phyloP scores from a whole-genome alignment of 2,888 invertebrate genomes.

The Scaptomyza cyrtandrae region DNA sequence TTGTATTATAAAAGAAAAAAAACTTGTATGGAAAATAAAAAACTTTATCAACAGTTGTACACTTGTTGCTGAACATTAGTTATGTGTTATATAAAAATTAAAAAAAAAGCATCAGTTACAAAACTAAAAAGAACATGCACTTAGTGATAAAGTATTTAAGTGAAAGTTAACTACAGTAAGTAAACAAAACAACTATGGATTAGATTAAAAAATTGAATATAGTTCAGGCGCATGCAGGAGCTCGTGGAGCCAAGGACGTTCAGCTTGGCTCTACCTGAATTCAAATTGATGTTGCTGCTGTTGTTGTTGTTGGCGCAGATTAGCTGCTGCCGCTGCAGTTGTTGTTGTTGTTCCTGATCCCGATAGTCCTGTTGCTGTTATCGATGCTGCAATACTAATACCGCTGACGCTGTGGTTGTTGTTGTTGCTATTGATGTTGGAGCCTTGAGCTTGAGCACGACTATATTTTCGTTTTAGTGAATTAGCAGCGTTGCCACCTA shows the following conservation, averaged over 20 bases:
- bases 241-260: constrained; percentile 57
- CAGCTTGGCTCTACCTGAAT: constrained; percentile 82
- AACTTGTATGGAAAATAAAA: background rate
- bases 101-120: constrained; percentile 1
- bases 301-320: constrained; percentile 65
- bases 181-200: constrained; percentile 6
- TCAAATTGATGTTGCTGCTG: constrained; percentile 81
- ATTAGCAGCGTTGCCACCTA: constrained; percentile 48
- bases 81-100: background rate
- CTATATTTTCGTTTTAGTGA: constrained; percentile 70
- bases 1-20: background rate
- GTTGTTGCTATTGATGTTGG: constrained; percentile 21
- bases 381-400: constrained; percentile 54
- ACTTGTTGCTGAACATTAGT: too few species aligned
- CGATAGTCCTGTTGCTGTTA: constrained; percentile 19
- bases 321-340: constrained; percentile 34
- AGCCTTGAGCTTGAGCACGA: constrained; percentile 42
- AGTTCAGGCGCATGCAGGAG: constrained; percentile 68
- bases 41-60: too few species aligned
- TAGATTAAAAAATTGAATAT: constrained; percentile 26
- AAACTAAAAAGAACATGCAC: constrained; percentile 25
- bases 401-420: constrained; percentile 85
- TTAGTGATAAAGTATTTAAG: background rate
- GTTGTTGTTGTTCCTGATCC: constrained; percentile 47
- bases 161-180: constrained; percentile 2